Evolutionary conservation across 1,140 invertebrate species (phyloP).

Genomic region (Drosophila lacertosa): DNA sequence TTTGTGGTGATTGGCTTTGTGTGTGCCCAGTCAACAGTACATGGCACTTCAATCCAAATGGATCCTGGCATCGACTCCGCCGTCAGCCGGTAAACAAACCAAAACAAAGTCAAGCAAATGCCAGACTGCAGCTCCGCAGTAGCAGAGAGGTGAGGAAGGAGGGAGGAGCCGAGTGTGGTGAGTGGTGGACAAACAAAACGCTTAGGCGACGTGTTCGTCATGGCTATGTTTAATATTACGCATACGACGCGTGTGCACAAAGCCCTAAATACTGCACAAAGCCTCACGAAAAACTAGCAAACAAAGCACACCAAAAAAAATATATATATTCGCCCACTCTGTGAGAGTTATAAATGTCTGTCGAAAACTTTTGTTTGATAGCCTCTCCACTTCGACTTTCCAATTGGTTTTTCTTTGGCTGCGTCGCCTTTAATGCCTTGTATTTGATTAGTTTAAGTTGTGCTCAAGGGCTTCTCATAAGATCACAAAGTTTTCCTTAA

Average conservation of each 20-base stretch:
- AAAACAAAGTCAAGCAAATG: conserved; percentile 40
- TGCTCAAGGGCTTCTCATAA: too few relatives aligned
- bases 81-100: conserved; percentile 33
- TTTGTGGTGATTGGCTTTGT: conserved; percentile 77
- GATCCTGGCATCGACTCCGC: conserved; percentile 4
- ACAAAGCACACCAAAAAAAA: neutral
- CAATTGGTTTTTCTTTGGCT: neutral
- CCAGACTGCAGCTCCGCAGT: conserved; percentile 23
- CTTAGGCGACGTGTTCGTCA: conserved; percentile 22
- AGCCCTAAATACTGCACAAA: conserved; percentile 37
- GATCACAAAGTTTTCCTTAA: neutral
- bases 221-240: conserved; percentile 38
- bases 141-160: too few relatives aligned
- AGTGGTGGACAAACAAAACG: conserved; percentile 27
- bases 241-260: conserved; percentile 35
- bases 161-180: neutral
- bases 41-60: neutral
- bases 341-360: conserved; percentile 9
- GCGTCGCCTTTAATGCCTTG: neutral
- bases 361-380: conserved; percentile 11
- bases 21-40: conserved; percentile 25
- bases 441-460: neutral
- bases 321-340: neutral
- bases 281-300: conserved; percentile 17
- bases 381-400: neutral